Evolutionary conservation across 2,888 invertebrate genomes (phyloP).

Genomic region (Therioaphis trifolii): DNA sequence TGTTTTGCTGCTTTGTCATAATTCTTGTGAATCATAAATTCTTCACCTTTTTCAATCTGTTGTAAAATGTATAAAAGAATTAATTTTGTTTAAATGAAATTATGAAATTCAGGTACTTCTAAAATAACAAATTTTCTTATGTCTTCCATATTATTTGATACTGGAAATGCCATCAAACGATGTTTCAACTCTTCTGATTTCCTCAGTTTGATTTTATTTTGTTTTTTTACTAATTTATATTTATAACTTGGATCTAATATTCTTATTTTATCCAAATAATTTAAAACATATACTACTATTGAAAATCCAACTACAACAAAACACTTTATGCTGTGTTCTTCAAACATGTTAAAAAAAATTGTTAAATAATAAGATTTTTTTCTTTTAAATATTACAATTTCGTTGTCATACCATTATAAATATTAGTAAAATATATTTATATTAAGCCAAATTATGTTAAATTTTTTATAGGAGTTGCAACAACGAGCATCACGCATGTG

Average conservation of each 20-base stretch:
- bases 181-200: background rate
- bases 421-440: too few relatives aligned
- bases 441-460: background rate
- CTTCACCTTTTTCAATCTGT: slow-evolving; percentile 26
- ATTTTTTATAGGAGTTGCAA: slow-evolving; percentile 77
- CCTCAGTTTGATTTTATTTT: background rate
- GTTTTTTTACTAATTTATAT: background rate
- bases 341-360: too few relatives aligned
- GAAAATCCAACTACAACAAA: background rate
- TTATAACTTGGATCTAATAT: slow-evolving; percentile 7
- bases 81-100: too few relatives aligned
- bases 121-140: slow-evolving; percentile 40
- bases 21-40: background rate
- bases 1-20: slow-evolving; percentile 4
- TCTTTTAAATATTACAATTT: background rate
- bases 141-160: background rate
- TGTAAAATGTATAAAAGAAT: background rate
- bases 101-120: too few relatives aligned
- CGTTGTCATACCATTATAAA: slow-evolving; percentile 10
- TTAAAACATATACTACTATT: slow-evolving; percentile 19
- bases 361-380: background rate
- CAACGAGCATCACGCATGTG: slow-evolving; percentile 96
- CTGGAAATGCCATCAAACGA: background rate
- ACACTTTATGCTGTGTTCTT: background rate
- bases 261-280: background rate